Base-by-base conservation (phyloP, 2,113 vertebrate species). In the Scomber scombrus region DNA sequence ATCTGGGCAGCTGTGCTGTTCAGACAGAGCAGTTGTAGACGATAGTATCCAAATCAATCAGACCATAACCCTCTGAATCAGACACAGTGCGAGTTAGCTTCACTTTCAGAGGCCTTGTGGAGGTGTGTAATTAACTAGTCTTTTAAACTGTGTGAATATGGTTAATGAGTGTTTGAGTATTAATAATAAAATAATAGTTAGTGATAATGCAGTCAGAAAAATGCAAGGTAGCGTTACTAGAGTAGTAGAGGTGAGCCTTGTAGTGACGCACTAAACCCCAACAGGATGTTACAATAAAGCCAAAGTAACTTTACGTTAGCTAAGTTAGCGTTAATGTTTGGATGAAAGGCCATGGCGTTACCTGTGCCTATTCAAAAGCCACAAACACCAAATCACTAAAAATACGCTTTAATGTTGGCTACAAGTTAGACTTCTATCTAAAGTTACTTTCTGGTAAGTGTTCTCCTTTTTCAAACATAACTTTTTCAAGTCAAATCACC, bases 1-100 rank as follows among this genome's bases (percentile, higher is more conserved):
- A 95, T 94, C 93, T 94, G 94, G 95, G 52, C 91, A 90, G 89
- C 64, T 83, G 89, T 91, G 88, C 18, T 12, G 43, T 50, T 29
- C 66, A 63, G 2, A 54, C 11, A 4, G 1, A 47, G 51, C n/a
- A 47, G 52, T n/a, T 26, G 40, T 3, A 57, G 49, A 23, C 63
- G 68, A 18, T 2, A 13, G 12, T 40, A 58, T 40, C 5, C 5
- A 52, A 5, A 55, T 71, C 5, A 67, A 46, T 16, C 21, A 70
- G 13, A 51, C 18, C 40, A 13, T 11, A 43, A 15, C 19, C 16
- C 13, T 0, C 19, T 6, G 11, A 50, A 66, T 56, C 5, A 23
- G 6, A 40, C 49, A 71, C 23, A 34, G 0, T 1, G 12, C 0
- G 14, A 40, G 2, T 15, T 29, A 40, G n/a, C 26, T 71, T 18